Conservation (phyloP, 2,888 invertebrate genomes). For the Iphiclides podalirius region DNA sequence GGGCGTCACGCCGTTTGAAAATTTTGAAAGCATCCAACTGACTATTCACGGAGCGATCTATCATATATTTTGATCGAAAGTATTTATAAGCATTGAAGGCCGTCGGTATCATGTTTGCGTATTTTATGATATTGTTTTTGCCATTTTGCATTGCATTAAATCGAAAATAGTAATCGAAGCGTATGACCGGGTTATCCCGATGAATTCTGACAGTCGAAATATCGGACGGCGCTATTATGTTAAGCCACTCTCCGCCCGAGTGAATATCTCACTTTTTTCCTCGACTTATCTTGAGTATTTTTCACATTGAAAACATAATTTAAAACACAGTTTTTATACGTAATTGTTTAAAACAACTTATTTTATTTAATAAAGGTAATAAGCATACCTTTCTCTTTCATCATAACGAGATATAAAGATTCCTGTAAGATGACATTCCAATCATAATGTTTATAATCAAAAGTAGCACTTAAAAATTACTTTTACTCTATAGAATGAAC, state of each 20-base stretch:
- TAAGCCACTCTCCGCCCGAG: background rate
- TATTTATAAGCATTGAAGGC: conserved; percentile 2
- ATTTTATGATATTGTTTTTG: conserved; percentile 17
- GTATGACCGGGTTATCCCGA: conserved; percentile 7
- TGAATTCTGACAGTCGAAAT: conserved; percentile 2
- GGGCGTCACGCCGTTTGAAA: too few species aligned
- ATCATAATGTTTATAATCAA: too few species aligned
- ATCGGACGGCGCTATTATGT: background rate
- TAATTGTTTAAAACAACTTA: too few species aligned
- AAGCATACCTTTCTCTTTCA: too few species aligned
- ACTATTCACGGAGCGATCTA: background rate
- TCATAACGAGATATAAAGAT: too few species aligned
- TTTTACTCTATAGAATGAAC: too few species aligned
- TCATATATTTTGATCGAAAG: conserved; percentile 8
- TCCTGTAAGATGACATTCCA: too few species aligned
- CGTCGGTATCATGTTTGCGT: background rate
- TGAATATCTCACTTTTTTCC: background rate
- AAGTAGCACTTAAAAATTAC: too few species aligned
- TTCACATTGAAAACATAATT: too few species aligned
- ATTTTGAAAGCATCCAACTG: too few species aligned
- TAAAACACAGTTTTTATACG: too few species aligned
- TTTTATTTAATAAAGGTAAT: too few species aligned
- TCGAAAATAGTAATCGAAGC: conserved; percentile 4
- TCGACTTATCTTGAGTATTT: background rate
- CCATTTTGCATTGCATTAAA: conserved; percentile 6